phyloP scores from a whole-genome alignment of 2,888 invertebrate genomes.

The Meteorus cinctellus region DNA sequence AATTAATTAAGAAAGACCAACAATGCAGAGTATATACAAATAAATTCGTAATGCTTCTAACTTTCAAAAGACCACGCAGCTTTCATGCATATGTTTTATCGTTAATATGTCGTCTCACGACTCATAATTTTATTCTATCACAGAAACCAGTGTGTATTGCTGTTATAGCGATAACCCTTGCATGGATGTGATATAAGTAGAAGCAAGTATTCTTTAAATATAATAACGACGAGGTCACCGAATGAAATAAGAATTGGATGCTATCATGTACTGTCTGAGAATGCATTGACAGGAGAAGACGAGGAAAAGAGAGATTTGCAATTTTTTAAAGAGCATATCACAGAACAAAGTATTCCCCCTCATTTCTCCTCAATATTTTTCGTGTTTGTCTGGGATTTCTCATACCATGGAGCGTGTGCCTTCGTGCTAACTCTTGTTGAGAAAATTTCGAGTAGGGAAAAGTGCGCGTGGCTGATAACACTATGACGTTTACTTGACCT shows the following conservation, averaged over 20 bases:
- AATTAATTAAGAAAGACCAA: not conserved
- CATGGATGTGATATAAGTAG: not conserved
- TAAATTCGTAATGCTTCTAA: not conserved
- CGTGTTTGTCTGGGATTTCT: not conserved
- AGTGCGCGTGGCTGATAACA: constrained; percentile 11
- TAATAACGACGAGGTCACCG: not conserved
- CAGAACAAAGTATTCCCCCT: not conserved
- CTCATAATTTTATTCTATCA: constrained; percentile 3
- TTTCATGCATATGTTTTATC: not conserved
- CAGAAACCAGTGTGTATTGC: not conserved
- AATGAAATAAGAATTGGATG: not conserved
- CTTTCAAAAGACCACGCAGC: not conserved
- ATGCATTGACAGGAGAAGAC: not conserved
- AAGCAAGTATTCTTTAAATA: not conserved
- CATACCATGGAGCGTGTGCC: constrained; percentile 1
- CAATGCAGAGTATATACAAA: not conserved
- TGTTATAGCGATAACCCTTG: not conserved
- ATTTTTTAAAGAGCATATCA: not conserved
- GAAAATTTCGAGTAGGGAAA: not conserved
- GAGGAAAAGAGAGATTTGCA: not conserved
- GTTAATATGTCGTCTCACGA: not conserved
- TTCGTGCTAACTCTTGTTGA: not conserved
- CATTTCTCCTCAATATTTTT: not conserved
- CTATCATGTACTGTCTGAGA: not conserved
- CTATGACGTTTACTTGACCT: not conserved